Evolutionary conservation across 2,113 vertebrate genomes (phyloP), one percentile per base, ranked within the genome.

Genomic region (Notothenia coriiceps): DNA sequence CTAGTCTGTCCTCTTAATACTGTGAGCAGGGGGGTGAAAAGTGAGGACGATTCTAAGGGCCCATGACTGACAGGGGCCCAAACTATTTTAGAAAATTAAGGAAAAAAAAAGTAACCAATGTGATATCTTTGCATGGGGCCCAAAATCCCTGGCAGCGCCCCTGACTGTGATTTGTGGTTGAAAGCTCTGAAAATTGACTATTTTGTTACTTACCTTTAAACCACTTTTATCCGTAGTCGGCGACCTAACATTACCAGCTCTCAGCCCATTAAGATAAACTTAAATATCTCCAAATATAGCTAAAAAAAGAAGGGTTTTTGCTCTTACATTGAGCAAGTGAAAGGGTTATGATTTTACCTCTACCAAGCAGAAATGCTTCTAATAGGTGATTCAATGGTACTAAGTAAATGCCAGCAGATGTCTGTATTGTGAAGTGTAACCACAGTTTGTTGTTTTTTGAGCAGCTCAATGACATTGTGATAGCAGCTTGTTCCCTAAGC

Each of bases 381-480:
- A 13, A 17, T 7, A 25, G 15, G 57, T 25, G 46, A 64, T 20
- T 44, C 22, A 49, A 15, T 17, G 10, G 43, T 85, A 76, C 83
- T 74, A 78, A 83, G 83, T 77, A 78, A 88, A 87, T 79, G 63
- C 85, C 89, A 90, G 88, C 79, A 59, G 65, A 82, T 76, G 59
- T 86, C 65, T 63, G 83, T 89, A 89, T 74, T 80, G 85, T 88
- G 69, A 90, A 86, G 89, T 90, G 81, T 80, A 85, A 90, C 88
- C 90, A 86, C 70, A 70, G 88, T 80, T 84, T 80, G 74, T 81
- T 80, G 77, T 87, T 82, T 83, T 84, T 87, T 64, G 82, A 90
- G 82, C 84, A 90, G 91, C 86, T 91, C 68, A 46, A 67, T 67
- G 75, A 88, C 77, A 70, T 86, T 72, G 85, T 85, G 83, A 87